Conservation (phyloP, 1,140 invertebrate genomes). For the Zelostemma sp. region DNA sequence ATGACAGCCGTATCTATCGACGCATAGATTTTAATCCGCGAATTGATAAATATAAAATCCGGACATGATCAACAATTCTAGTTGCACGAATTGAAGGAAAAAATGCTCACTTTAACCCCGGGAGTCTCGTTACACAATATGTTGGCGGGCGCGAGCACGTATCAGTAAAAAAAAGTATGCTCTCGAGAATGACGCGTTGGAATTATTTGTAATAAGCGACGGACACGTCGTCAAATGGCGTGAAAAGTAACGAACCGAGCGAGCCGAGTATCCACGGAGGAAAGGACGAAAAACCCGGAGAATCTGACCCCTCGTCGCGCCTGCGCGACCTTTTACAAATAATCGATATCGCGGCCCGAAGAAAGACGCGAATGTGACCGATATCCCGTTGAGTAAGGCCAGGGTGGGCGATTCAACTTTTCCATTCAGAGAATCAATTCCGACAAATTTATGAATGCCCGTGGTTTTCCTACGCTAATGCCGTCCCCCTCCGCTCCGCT, state of each 20-base stretch:
- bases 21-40: neutral
- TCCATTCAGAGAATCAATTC: conserved; percentile 32
- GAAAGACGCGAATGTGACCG: conserved; percentile 42
- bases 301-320: conserved; percentile 13
- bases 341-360: conserved; percentile 45
- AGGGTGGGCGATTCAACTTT: conserved; percentile 46
- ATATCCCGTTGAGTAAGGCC: conserved; percentile 58
- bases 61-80: too few species aligned
- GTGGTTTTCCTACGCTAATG: too few species aligned
- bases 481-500: conserved; percentile 1
- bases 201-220: too few species aligned
- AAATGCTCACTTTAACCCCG: too few species aligned
- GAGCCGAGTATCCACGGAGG: conserved; percentile 34
- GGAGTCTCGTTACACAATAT: too few species aligned
- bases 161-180: too few species aligned
- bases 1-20: neutral
- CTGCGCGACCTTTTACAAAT: conserved; percentile 49
- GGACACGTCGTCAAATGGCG: neutral
- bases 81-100: too few species aligned
- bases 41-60: neutral
- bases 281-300: conserved; percentile 27
- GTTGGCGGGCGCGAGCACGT: too few species aligned
- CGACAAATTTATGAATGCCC: conserved; percentile 7
- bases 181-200: too few species aligned
- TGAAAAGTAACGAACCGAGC: conserved; percentile 1